Evolutionary conservation across 2,113 vertebrate species (phyloP), one percentile per base, ranked within the genome.

Genomic region (Mormyrus lacerda): DNA sequence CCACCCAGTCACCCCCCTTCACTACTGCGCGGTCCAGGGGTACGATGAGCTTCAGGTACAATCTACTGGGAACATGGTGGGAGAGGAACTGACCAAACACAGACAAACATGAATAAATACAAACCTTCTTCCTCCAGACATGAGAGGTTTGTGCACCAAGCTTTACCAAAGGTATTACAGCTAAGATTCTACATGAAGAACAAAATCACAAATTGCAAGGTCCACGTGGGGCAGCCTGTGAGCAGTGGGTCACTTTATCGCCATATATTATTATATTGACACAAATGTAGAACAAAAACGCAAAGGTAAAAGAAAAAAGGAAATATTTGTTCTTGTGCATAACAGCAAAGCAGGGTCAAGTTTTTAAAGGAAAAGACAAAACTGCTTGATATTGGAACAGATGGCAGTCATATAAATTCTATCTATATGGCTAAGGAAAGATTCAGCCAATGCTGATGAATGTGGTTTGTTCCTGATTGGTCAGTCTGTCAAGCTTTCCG

Each of bases 281-380:
- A 79, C 35, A 79, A 79, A 79, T 79, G 13, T 79, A 79, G 73
- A 19, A 86, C 85, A 17, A 55, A 86, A 8, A n/a, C 35, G 73
- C 31, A 51, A 53, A 82, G 47, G 7, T 47, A 21, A 88, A 79
- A 27, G 19, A 17, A 6, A 42, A 76, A 69, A 0, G 31, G 50
- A 73, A 44, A 21, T 8, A 15, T 88, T 44, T 88, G 51, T 88
- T 69, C 19, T 24, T 69, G 45, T 69, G 42, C 85, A 86, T 31
- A 31, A 21, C 21, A 58, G 86, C 42, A 65, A 61, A 31, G 24
- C 42, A 50, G 15, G 55, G 21, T 88, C 5, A 21, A n/a, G 47
- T 88, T 50, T 50, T 73, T 17, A 50, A 88, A 35, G 47, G 76
- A 42, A 76, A 47, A 84, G 21, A 89, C 88, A 76, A 51, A 58